phyloP scores from a whole-genome alignment of 2,888 invertebrate species.

The Lingula anatina region DNA sequence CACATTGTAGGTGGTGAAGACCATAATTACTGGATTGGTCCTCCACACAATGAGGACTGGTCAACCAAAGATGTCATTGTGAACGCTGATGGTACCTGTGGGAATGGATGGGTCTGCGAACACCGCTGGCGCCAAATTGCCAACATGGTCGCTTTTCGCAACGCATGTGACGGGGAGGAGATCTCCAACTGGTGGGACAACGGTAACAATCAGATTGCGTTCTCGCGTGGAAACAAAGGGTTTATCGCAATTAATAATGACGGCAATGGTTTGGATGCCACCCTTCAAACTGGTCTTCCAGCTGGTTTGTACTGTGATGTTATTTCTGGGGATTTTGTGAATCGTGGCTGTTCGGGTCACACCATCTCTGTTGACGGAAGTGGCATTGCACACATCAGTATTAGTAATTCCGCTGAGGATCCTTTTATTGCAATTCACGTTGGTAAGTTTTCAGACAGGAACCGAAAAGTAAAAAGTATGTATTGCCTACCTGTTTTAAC shows the following conservation, averaged over 20 bases:
- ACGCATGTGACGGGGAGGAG: constrained; percentile 29
- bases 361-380: constrained; percentile 60
- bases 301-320: constrained; percentile 80
- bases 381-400: constrained; percentile 59
- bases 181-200: constrained; percentile 74
- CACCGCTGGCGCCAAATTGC: constrained; percentile 43
- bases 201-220: constrained; percentile 72
- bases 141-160: constrained; percentile 45
- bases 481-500: no score
- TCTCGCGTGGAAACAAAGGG: constrained; percentile 67
- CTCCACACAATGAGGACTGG: constrained; percentile 15
- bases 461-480: no score
- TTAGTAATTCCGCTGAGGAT: constrained; percentile 59
- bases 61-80: constrained; percentile 37
- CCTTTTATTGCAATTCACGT: constrained; percentile 70
- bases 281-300: constrained; percentile 57
- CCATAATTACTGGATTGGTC: not conserved
- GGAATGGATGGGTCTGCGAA: constrained; percentile 46
- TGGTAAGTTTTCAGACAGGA: constrained; percentile 7
- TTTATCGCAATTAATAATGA: constrained; percentile 70
- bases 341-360: constrained; percentile 63
- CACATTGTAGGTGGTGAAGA: no score
- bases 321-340: constrained; percentile 63
- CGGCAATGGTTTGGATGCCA: constrained; percentile 48
- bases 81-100: constrained; percentile 33